These are phyloP conservation scores for Hipposideros larvatus DNA, from an alignment of 2,797 vertebrate genomes.

Conservation along the genomic window DNA sequence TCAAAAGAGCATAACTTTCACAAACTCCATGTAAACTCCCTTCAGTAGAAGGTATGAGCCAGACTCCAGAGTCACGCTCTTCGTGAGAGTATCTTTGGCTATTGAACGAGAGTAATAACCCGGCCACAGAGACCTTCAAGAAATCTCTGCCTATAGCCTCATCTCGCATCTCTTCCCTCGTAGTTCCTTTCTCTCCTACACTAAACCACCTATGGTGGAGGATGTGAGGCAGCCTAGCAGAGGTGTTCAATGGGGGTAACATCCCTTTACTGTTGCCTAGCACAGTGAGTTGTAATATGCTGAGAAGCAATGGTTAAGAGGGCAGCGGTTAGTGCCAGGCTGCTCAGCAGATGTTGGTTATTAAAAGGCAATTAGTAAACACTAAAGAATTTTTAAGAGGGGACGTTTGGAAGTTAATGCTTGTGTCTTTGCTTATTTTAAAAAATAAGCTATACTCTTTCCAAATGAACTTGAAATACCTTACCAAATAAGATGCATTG, in stretches of 20 bases:
- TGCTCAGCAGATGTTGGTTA: not conserved
- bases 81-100: not conserved
- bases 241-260: fast-evolving
- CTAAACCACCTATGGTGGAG: fast-evolving
- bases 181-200: not conserved
- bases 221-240: not conserved
- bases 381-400: not conserved
- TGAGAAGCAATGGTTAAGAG: not conserved
- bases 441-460: not conserved
- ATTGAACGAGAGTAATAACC: not conserved
- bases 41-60: not conserved
- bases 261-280: fast-evolving
- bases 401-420: not conserved
- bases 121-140: not conserved
- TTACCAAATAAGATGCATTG: not conserved
- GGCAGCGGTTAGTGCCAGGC: not conserved
- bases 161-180: not conserved
- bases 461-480: not conserved
- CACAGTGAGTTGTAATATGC: not conserved
- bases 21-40: fast-evolving
- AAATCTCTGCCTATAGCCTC: not conserved
- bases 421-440: slow-evolving; percentile 24
- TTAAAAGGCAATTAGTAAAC: not conserved
- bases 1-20: not conserved
- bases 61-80: not conserved